Evolutionary conservation across 1,140 invertebrate species (phyloP), one percentile per base, ranked within the genome.

Genomic region (Bombus ignitus): DNA sequence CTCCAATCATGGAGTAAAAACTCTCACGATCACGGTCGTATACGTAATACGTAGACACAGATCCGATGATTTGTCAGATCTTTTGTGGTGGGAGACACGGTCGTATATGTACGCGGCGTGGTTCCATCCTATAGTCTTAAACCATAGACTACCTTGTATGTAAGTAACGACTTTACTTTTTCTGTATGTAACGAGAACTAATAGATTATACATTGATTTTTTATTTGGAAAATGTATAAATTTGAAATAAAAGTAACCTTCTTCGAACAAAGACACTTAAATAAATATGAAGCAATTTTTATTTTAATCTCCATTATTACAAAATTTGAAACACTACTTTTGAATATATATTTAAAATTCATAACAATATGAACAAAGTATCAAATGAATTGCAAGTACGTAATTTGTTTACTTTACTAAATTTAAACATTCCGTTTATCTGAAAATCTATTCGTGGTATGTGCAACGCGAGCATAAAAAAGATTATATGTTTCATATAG

Each of bases 1-100:
- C 78, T 74, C 37, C 47, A 81, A 62, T 57, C 83, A 80, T 70
- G 15, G 53, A 80, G 78, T 68, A 74, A 37, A 74, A 44, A 85
- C 13, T 53, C 15, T 66, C 18, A 22, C 57, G 22, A 57, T 37
- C 39, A 53, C 18, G 47, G 18, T 22, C 47, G 18, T 53, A 78
- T 22, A n/a, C 4, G 15, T 3, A 2, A 53, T 74, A 3, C 18
- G 4, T 62, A 62, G 12, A n/a, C 47, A 53, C 18, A 53, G 6
- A 22, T 53, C 18, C 47, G 47, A 22, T 53, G 47, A 53, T 53
- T 47, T 53, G 47, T 53, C 18, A 53, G 18, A 53, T 22, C 18
- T 22, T 53, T 22, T 53, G 18, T 53, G 18, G 47, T 53, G 47
- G 47, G 47, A 18, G 47, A 53, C 47, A 53, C 5, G 18, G 15